A percentile compares a stretch with the other conserved stretches of the same genome.
These are phyloP conservation scores for Drusus annulatus DNA, from an alignment of 1,140 invertebrate genomes.

Conservation along the genomic window DNA sequence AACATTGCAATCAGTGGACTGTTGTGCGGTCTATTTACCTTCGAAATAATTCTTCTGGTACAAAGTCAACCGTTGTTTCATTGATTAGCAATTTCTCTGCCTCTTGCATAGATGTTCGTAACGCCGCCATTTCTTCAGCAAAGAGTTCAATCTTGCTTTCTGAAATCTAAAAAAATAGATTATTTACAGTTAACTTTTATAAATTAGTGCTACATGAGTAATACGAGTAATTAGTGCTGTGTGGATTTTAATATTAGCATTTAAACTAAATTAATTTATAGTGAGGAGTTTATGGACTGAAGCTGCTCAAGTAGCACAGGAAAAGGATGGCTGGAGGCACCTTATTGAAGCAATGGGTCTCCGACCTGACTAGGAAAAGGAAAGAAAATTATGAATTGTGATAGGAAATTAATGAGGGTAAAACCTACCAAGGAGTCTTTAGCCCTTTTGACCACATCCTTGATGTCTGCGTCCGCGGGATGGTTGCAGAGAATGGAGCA, in stretches of 20 bases:
- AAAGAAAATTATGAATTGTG: no score
- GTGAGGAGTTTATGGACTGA: no score
- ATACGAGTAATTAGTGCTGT: no score
- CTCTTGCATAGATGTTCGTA: conserved; percentile 65
- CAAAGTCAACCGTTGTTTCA: conserved; percentile 55
- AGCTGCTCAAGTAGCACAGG: no score
- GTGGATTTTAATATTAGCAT: no score
- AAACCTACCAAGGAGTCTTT: conserved; percentile 79
- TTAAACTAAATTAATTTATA: no score
- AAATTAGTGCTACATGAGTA: no score
- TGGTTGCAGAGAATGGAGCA: conserved; percentile 89
- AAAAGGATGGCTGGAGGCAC: no score
- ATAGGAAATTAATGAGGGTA: no score
- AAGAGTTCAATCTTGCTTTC: conserved; percentile 70
- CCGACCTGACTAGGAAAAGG: no score
- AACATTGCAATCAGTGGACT: neutral
- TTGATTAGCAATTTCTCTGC: conserved; percentile 53
- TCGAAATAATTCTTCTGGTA: conserved; percentile 58
- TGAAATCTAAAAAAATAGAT: conserved; percentile 31
- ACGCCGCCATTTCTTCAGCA: conserved; percentile 71
- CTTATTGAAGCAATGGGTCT: no score
- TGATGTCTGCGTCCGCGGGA: conserved; percentile 81
- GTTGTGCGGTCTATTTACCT: conserved; percentile 32
- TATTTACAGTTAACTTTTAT: no score
- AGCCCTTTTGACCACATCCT: conserved; percentile 79